Base-by-base conservation (phyloP, 2,888 invertebrate species). In the Ischnus inquisitorius region DNA sequence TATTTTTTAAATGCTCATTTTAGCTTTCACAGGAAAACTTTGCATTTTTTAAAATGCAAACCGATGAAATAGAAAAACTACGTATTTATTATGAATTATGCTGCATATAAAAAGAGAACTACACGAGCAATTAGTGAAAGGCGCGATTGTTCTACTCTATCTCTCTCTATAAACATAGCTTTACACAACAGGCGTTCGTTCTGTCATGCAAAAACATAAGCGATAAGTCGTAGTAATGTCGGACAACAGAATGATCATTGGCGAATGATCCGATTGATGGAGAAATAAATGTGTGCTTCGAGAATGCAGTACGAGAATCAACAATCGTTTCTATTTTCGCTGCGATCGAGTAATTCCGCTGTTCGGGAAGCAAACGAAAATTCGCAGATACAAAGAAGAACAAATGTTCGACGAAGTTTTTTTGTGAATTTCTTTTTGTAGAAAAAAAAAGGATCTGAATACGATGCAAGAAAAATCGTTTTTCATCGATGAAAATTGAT, bases 121-220 rank as follows among this genome's bases (percentile, higher is more conserved):
- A 22, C 25, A 60, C 43, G 51, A 12, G 60, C 51, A 72, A 79
- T 74, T 57, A 71, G 10, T 16, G 22, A 65, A 60, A 57, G 19
- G 39, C 41, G 65, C 76, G 41, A 43, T 79, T 74, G 34, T 79
- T 69, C 72, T 62, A 62, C 71, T 82, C 51, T 48, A 6, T 65
- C 43, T 57, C 51, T 48, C 10, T 65, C 43, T 57, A 69, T 22
- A 74, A 77, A 64, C 51, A 12, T 75, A 39, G 46, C 41, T 75
- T 54, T 79, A 84, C 77, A 34, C 14, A 67, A 82, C 86, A 84
- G 79, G 82, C 85, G 84, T 69, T 43, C 28, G 67, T 68, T 78
- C 57, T 76, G 71, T 43, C 78, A 83, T 83, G 83, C 83, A 76
- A 75, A 74, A 57, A 86, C 79, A 39, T 39, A 57, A 64, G 22